A percentile compares a stretch with the other conserved stretches of the same genome.
These are phyloP conservation scores for Neodiprion virginianus DNA, from an alignment of 1,140 invertebrate genomes.

Conservation along the genomic window DNA sequence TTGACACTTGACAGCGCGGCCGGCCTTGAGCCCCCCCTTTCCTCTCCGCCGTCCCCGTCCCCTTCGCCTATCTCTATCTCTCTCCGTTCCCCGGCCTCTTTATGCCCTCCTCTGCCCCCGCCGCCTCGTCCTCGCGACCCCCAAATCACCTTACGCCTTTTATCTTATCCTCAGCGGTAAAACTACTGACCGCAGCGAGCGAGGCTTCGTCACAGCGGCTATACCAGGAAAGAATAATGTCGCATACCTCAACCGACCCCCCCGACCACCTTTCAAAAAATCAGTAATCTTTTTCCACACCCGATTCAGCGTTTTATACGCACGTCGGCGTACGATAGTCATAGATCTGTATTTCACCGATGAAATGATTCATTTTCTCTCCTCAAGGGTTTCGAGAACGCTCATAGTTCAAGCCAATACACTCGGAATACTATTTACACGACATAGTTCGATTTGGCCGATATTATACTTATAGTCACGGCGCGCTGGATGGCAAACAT, in stretches of 20 bases:
- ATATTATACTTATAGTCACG: too few species aligned
- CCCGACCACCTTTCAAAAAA: slow-evolving; percentile 24
- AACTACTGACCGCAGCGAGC: background rate
- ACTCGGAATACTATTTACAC: too few species aligned
- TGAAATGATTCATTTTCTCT: too few species aligned
- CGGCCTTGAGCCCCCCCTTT: slow-evolving; percentile 24
- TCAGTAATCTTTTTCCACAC: slow-evolving; percentile 33
- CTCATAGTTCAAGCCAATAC: too few species aligned
- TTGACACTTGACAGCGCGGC: slow-evolving; percentile 29
- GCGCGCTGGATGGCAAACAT: too few species aligned
- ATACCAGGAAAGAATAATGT: background rate
- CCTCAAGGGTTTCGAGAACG: too few species aligned
- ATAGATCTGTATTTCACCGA: too few species aligned
- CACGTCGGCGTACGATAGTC: background rate
- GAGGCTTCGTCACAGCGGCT: background rate
- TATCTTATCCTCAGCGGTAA: slow-evolving; percentile 1
- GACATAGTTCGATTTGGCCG: too few species aligned
- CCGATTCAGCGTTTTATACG: slow-evolving; percentile 28
- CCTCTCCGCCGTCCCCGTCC: slow-evolving; percentile 24
- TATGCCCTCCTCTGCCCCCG: slow-evolving; percentile 3
- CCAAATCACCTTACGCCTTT: slow-evolving; percentile 19
- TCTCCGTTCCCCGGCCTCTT: slow-evolving; percentile 15
- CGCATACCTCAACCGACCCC: slow-evolving; percentile 20
- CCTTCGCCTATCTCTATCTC: slow-evolving; percentile 14
- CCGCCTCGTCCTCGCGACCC: slow-evolving; percentile 17